These are phyloP conservation scores for Caenorhabditis doughertyi DNA, from an alignment of 2,888 invertebrate species.

Conservation along the genomic window DNA sequence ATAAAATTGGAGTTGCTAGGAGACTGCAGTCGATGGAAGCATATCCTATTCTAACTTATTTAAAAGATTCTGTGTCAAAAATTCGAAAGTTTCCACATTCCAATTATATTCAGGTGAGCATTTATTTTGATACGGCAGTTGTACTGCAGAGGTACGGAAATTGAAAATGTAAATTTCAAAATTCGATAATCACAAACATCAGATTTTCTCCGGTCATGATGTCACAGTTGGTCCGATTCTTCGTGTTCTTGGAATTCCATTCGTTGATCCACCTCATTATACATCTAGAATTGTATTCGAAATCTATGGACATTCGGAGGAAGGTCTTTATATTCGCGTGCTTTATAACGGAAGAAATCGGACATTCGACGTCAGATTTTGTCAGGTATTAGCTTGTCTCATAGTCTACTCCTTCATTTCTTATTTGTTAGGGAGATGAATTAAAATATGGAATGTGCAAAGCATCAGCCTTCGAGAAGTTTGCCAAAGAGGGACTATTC, in stretches of 20 bases:
- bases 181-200: too few species aligned
- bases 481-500: constrained; percentile 47
- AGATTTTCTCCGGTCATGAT: constrained; percentile 76
- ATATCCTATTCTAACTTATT: constrained; percentile 61
- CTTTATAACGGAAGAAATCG: constrained; percentile 69
- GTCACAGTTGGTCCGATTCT: constrained; percentile 69
- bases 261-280: constrained; percentile 87
- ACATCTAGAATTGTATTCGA: constrained; percentile 93
- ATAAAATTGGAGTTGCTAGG: constrained; percentile 39
- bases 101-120: constrained; percentile 64
- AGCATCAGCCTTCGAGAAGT: constrained; percentile 55
- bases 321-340: constrained; percentile 61
- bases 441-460: constrained; percentile 62
- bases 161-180: too few species aligned
- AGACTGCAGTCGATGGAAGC: constrained; percentile 56
- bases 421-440: constrained; percentile 27
- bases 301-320: constrained; percentile 57
- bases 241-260: constrained; percentile 68
- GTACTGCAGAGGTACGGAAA: too few species aligned
- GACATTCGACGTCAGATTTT: constrained; percentile 65
- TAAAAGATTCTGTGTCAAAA: constrained; percentile 42
- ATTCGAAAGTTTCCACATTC: constrained; percentile 66
- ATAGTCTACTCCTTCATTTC: too few species aligned
- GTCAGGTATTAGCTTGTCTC: constrained; percentile 47
- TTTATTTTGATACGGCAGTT: too few species aligned